Percentiles rank a stretch among this genome's conserved stretches.
Evolutionary conservation across 2,113 vertebrate genomes (phyloP).

Genomic region (Hippocampus abdominalis): DNA sequence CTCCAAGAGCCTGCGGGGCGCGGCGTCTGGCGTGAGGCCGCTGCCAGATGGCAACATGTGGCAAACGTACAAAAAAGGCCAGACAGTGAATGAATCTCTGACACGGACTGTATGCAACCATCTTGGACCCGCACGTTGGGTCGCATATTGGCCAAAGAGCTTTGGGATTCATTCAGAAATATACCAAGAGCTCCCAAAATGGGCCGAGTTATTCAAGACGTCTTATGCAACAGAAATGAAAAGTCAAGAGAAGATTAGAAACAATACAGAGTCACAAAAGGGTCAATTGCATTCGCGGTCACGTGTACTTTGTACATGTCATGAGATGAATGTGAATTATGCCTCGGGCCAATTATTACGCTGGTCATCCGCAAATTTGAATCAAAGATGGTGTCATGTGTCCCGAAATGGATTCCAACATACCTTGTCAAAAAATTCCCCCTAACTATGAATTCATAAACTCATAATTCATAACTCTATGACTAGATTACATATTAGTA

Average conservation of each 20-base stretch:
- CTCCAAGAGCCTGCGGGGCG: conserved; percentile 16
- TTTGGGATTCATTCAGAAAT: not conserved
- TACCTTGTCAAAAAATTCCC: too few relatives aligned
- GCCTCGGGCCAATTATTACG: too few relatives aligned
- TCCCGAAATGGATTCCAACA: too few relatives aligned
- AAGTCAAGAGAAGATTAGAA: not conserved
- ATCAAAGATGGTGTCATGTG: too few relatives aligned
- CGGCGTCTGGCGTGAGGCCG: conserved; percentile 43
- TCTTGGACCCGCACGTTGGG: not conserved
- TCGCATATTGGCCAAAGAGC: not conserved
- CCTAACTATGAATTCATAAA: too few relatives aligned
- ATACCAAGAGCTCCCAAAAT: not conserved
- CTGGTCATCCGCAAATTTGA: too few relatives aligned
- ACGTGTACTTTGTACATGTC: too few relatives aligned
- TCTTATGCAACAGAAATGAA: not conserved
- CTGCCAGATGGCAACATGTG: conserved; percentile 69
- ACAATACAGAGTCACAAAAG: not conserved
- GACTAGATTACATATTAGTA: too few relatives aligned
- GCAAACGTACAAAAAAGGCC: conserved; percentile 44
- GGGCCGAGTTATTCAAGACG: not conserved
- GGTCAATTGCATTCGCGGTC: too few relatives aligned
- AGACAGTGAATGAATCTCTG: conserved; percentile 43
- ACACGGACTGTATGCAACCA: not conserved
- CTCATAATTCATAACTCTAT: too few relatives aligned
- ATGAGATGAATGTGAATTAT: too few relatives aligned